phyloP scores from a whole-genome alignment of 1,140 invertebrate species.

The Calliopsis andreniformis region DNA sequence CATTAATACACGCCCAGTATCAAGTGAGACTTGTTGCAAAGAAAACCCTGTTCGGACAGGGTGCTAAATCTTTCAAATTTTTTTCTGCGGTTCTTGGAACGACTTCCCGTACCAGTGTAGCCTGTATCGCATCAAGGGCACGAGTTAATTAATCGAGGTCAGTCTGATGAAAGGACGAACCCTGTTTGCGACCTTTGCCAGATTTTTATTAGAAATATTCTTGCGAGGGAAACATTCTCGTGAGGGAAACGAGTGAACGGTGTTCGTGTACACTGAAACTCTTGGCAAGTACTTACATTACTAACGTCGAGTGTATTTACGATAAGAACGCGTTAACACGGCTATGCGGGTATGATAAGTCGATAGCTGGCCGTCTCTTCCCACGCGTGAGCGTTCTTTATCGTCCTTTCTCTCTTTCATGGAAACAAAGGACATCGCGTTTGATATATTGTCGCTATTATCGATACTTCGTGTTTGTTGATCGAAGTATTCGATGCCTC shows the following conservation, averaged over 20 bases:
- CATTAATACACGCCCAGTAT: no score
- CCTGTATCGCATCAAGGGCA: conserved; percentile 2
- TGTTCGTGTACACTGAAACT: conserved; percentile 58
- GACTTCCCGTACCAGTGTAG: neutral
- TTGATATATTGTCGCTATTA: conserved; percentile 1
- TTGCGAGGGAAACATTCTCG: conserved; percentile 12
- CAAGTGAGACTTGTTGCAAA: no score
- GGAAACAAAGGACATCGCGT: conserved; percentile 30
- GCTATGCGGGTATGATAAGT: conserved; percentile 68
- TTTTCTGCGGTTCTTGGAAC: conserved; percentile 1
- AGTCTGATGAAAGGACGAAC: neutral
- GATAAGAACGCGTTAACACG: conserved; percentile 65
- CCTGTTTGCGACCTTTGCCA: conserved; percentile 20
- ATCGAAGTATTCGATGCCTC: no score
- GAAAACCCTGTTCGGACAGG: neutral
- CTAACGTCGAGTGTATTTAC: conserved; percentile 53
- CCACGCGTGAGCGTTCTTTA: conserved; percentile 57
- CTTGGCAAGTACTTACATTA: conserved; percentile 66
- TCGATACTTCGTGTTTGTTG: neutral
- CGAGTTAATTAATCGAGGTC: conserved; percentile 40
- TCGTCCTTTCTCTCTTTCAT: conserved; percentile 26
- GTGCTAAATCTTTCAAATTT: neutral
- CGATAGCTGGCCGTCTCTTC: conserved; percentile 66
- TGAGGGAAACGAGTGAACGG: conserved; percentile 56
- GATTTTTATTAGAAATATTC: conserved; percentile 6